These are phyloP conservation scores for Meganola albula DNA, from an alignment of 2,888 invertebrate species.

Conservation along the genomic window DNA sequence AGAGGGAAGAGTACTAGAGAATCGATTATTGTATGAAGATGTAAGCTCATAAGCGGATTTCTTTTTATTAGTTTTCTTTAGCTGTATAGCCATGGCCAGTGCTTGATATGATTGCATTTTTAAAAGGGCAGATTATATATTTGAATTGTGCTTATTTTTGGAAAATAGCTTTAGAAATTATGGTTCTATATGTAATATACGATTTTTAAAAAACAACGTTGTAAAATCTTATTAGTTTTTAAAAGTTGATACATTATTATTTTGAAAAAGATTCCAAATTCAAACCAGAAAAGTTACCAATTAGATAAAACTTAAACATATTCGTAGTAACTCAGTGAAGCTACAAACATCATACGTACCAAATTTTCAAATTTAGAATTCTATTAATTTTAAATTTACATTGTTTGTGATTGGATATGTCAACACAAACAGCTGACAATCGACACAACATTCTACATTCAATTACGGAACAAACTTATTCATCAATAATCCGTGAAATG, in stretches of 20 bases:
- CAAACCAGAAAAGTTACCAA: slow-evolving; percentile 9
- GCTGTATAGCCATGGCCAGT: slow-evolving; percentile 27
- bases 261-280: no score
- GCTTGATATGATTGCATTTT: slow-evolving; percentile 31
- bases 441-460: slow-evolving; percentile 21
- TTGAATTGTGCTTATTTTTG: no score
- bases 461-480: slow-evolving; percentile 3
- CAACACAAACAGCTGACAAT: slow-evolving; percentile 33
- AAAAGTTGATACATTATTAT: no score
- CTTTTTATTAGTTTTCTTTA: slow-evolving; percentile 62
- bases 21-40: slow-evolving; percentile 61
- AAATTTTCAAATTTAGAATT: slow-evolving; percentile 17
- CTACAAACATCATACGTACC: no score
- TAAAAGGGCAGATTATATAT: slow-evolving; percentile 18
- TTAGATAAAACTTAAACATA: no score
- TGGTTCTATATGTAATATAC: no score
- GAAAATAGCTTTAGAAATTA: no score
- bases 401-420: slow-evolving; percentile 25
- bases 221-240: no score
- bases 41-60: slow-evolving; percentile 63
- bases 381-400: slow-evolving; percentile 20
- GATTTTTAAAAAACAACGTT: no score
- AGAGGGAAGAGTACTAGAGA: slow-evolving; percentile 62
- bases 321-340: no score
- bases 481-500: no score